Evolutionary conservation across 2,797 vertebrate genomes (phyloP).

Genomic region (Microcaecilia unicolor): DNA sequence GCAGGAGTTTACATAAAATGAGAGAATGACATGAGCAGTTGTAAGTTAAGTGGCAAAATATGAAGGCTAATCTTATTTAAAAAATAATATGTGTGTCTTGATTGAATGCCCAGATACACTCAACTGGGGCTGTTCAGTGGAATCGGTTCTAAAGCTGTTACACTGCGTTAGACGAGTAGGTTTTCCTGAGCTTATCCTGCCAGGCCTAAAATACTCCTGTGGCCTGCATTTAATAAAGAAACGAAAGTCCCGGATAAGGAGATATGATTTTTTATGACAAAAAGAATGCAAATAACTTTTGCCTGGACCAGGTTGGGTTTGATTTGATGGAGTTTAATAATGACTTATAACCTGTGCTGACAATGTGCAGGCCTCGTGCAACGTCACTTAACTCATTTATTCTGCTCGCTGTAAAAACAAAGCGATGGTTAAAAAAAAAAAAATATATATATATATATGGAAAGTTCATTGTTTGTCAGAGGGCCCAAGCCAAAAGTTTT

Average conservation of each 20-base stretch:
- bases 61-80: slow-evolving; percentile 74
- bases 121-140: slow-evolving; percentile 64
- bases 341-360: slow-evolving; percentile 96
- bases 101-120: slow-evolving; percentile 65
- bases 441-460: slow-evolving; percentile 86
- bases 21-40: slow-evolving; percentile 73
- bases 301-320: slow-evolving; percentile 63
- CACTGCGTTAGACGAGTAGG: slow-evolving; percentile 57
- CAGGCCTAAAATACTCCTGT: slow-evolving; percentile 69
- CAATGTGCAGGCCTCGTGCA: slow-evolving; percentile 80
- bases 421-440: slow-evolving; percentile 79
- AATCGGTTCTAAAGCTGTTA: slow-evolving; percentile 59
- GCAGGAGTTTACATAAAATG: slow-evolving; percentile 64
- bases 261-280: slow-evolving; percentile 78
- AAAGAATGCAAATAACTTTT: slow-evolving; percentile 77
- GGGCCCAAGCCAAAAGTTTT: slow-evolving; percentile 68
- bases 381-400: slow-evolving; percentile 91
- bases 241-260: slow-evolving; percentile 69
- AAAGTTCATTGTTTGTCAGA: slow-evolving; percentile 75
- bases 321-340: slow-evolving; percentile 84
- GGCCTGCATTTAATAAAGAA: slow-evolving; percentile 74
- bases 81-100: slow-evolving; percentile 70
- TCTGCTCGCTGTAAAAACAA: slow-evolving; percentile 87
- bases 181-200: slow-evolving; percentile 60
- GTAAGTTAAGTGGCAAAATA: slow-evolving; percentile 73